Base-by-base conservation (phyloP, 2,888 invertebrate genomes). In the Mesorhabditis spiculigera region DNA sequence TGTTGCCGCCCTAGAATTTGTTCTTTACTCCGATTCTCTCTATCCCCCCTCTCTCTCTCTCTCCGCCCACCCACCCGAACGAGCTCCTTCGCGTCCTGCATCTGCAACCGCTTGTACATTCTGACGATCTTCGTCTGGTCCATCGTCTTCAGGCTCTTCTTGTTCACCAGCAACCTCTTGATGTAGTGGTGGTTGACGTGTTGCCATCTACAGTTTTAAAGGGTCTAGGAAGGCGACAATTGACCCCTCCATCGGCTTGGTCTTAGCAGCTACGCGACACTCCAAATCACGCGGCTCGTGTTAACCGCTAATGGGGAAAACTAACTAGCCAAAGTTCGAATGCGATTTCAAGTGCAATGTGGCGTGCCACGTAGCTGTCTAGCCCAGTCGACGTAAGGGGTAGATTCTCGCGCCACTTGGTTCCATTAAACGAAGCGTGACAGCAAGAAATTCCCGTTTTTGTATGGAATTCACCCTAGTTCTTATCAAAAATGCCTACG, bases 91-190 rank as follows among this genome's bases (percentile, higher is more conserved):
- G 75, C 76, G 70, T 78, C 78, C 66, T 76, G 74, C 71, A 79
- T 45, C 67, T 72, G 75, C 10, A 73, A 69, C 45, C 69, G 73
- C 68, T 75, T 78, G 69, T 70, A 82, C 67, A 73, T 77, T 28
- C 81, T 70, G 43, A 82, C 81, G 64, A 83, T 74, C 71, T 82
- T 82, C 4, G 81, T 80, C 43, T 79, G 73, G 68, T 82, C 83
- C 79, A 82, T 75, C 10, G 72, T 75, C 68, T 73, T 76, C 68
- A 78, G 75, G 28, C 69, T 72, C 65, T 75, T 75, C 71, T 79
- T 81, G 67, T 82, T 80, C 65, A 81, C 75, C 28, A 82, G 70
- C 5, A 82, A 43, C 43, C 75, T 76, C 65, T 75, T 74, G 67
- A 82, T 68, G 64, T 76, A 78, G 44, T 74, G 73, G 65, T 78